A percentile compares a stretch with the other conserved stretches of the same genome.
Evolutionary conservation across 2,113 vertebrate species (phyloP).

Genomic region (Cygnus atratus): DNA sequence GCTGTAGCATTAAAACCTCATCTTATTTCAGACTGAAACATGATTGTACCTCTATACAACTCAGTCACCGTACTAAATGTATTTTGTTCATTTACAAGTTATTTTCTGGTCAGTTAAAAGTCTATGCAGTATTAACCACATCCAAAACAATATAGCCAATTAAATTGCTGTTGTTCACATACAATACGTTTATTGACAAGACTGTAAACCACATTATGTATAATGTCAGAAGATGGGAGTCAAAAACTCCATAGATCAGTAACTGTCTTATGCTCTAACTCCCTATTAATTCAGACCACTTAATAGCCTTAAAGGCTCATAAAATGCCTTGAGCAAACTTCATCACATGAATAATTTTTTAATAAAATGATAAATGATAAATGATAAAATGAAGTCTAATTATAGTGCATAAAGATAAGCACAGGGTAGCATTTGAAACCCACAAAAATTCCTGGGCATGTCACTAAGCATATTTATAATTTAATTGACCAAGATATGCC

Average conservation of each 20-base stretch:
- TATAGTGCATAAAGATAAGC: neutral
- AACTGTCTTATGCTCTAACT: neutral
- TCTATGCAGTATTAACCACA: neutral
- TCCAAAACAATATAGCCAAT: neutral
- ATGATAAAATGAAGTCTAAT: neutral
- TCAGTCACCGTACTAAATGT: neutral
- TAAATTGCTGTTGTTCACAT: neutral
- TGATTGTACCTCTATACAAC: neutral
- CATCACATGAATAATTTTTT: neutral
- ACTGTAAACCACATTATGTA: neutral
- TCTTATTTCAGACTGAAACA: neutral
- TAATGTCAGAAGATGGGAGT: neutral
- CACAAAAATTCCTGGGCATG: neutral
- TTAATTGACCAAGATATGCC: neutral
- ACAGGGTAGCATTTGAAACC: neutral
- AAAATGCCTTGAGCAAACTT: slow-evolving; percentile 1
- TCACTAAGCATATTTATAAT: neutral
- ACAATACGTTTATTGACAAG: neutral
- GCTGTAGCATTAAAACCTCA: neutral
- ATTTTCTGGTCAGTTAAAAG: neutral
- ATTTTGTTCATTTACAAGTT: neutral
- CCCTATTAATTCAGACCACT: neutral
- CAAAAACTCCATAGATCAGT: neutral
- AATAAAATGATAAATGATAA: neutral
- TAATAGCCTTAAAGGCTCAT: neutral